Base-by-base conservation (phyloP, 1,140 invertebrate species). In the Idris sp. region DNA sequence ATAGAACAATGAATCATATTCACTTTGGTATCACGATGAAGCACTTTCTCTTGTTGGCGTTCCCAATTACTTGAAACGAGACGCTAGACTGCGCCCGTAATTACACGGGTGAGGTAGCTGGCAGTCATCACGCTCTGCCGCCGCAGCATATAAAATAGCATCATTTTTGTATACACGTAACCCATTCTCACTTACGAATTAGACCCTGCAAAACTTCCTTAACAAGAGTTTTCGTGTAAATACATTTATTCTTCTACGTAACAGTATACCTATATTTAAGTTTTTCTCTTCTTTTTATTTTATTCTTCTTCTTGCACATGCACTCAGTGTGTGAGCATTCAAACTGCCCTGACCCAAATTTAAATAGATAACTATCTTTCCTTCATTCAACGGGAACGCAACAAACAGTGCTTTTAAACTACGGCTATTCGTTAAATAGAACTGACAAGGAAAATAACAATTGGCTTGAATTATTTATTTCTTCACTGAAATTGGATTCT, bases 1-100 rank as follows among this genome's bases (percentile, higher is more conserved):
- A 51, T 71, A 51, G 65, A 76, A 76, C 61, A 80, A 82, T 81
- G 79, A 81, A 80, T 81, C 77, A 82, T 80, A 61, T 64, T 73
- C 51, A 64, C 54, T 51, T 38, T 61, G 74, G 53, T 73, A 65
- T 78, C 69, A 61, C 72, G 48, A 68, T 77, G 59, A 73, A 73
- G 74, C 79, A 83, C 82, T 84, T 83, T 82, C 81, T 82, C 82
- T 75, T 74, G 40, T 76, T 35, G 51, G 58, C 79, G 83, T 83
- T 81, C 81, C 78, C 79, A 79, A 84, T 84, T 82, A 83, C 78
- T 78, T 72, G 64, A 73, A 79, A 78, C 72, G 78, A 64, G 71
- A 78, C 77, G 72, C 74, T 69, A 62, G 77, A 74, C 77, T 74
- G 67, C 73, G 41, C 69, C 64, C 73, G 76, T 81, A 84, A 84